Evolutionary conservation across 2,113 vertebrate species (phyloP).

Genomic region (Sinocyclocheilus rhinocerous): DNA sequence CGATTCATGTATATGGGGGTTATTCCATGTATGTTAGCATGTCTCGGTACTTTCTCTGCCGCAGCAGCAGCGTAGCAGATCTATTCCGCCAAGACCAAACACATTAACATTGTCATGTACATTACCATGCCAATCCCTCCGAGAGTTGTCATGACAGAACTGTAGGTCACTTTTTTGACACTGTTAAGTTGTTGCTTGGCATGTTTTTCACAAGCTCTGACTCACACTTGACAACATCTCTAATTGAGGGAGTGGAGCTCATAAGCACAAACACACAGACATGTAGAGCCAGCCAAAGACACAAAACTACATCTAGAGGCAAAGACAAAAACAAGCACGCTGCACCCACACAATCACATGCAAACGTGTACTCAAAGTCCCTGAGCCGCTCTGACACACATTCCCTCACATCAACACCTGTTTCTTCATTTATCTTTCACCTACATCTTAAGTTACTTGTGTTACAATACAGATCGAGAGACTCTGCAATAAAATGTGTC

Average conservation of each 20-base stretch:
- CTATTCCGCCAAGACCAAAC: no score
- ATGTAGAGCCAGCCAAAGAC: background rate
- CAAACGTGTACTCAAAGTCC: background rate
- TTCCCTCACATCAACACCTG: constrained; percentile 38
- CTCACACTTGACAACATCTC: constrained; percentile 14
- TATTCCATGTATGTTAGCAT: no score
- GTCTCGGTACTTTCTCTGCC: no score
- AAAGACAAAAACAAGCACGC: background rate
- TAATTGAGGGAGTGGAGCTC: background rate
- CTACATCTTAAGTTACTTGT: constrained; percentile 30
- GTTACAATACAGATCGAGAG: background rate
- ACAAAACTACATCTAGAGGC: constrained; percentile 11
- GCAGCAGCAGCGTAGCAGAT: no score
- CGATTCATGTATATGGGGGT: no score
- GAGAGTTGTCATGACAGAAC: no score
- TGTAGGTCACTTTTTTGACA: background rate
- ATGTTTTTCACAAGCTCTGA: constrained; percentile 6
- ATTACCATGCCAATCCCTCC: no score
- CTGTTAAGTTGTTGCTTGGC: background rate
- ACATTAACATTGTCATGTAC: no score
- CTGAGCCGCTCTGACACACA: background rate
- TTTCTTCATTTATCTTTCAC: constrained; percentile 27
- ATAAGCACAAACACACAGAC: background rate
- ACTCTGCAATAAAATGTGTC: background rate
- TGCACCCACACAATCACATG: background rate